phyloP scores from a whole-genome alignment of 2,113 vertebrate genomes.

The Balaeniceps rex region DNA sequence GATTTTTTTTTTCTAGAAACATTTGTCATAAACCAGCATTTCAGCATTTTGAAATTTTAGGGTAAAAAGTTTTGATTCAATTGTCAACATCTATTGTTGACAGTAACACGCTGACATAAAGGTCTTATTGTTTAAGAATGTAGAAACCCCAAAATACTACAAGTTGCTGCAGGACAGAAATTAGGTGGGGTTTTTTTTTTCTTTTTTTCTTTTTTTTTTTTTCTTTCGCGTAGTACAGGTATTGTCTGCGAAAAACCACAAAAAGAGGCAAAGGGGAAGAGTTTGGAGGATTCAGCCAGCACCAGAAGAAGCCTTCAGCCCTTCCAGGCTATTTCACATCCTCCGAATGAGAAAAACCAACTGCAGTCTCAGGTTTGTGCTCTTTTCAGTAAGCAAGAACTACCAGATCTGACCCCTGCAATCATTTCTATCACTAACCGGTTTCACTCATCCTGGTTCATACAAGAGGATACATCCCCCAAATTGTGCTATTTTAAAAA shows the following conservation, averaged over 20 bases:
- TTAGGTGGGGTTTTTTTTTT: neutral
- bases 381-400: neutral
- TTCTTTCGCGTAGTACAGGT: neutral
- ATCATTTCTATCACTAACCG: neutral
- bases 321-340: neutral
- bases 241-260: neutral
- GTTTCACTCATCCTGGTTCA: neutral
- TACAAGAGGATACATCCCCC: neutral
- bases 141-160: neutral
- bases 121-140: neutral
- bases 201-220: neutral
- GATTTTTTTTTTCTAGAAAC: neutral
- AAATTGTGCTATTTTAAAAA: neutral
- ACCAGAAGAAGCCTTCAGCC: neutral
- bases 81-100: neutral
- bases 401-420: neutral
- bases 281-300: neutral
- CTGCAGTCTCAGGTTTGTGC: neutral
- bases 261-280: neutral
- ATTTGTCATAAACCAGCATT: neutral
- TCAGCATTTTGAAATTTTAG: neutral
- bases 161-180: neutral
- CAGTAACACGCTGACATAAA: neutral
- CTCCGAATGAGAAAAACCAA: neutral
- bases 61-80: neutral